Evolutionary conservation across 2,888 invertebrate genomes (phyloP), one percentile per base, ranked within the genome.

Genomic region (Stenodema calcarata): DNA sequence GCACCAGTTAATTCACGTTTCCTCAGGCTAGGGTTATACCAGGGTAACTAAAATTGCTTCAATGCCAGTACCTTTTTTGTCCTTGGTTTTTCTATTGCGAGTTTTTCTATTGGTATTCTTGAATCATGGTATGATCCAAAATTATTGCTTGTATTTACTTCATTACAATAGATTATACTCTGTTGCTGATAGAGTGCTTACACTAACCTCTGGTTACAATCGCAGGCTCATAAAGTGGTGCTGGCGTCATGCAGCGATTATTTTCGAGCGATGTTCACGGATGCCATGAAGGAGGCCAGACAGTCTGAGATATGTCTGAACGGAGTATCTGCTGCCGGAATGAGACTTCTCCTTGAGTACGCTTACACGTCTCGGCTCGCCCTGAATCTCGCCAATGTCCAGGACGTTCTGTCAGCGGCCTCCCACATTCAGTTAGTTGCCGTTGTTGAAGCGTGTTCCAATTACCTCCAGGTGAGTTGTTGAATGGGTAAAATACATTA

Each of bases 201-300:
- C 11, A 12, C 14, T 7, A 4, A 35, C 7, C 35, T 35, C 35
- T 35, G 7, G 35, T 7, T 35, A 2, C 14, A 69, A 35, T 35
- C 18, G 35, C 90, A 93, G 92, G 95, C 95, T 0, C 95, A 95
- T 90, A 93, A 94, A 88, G 94, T 94, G 0, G 94, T 95, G 0
- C 91, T 95, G 87, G 94, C 95, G 2, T 94, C 95, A 41, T 94
- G 94, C 90, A 95, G 95, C 89, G 95, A 95, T 89, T 95, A 95
- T 89, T 95, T 95, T 91, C 92, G 94, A 89, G 95, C 95, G 81
- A 95, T 95, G 95, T 95, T 95, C 90, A 94, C 94, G 0, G 94
- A 93, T 90, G 94, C 93, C 75, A 94, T 95, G 93, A 91, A 93
- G 88, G 95, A 95, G 90, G 92, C 94, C 30, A 92, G 92, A 23